Evolutionary conservation across 2,797 vertebrate genomes (phyloP), one percentile per base, ranked within the genome.

Genomic region (Bufotes viridis): DNA sequence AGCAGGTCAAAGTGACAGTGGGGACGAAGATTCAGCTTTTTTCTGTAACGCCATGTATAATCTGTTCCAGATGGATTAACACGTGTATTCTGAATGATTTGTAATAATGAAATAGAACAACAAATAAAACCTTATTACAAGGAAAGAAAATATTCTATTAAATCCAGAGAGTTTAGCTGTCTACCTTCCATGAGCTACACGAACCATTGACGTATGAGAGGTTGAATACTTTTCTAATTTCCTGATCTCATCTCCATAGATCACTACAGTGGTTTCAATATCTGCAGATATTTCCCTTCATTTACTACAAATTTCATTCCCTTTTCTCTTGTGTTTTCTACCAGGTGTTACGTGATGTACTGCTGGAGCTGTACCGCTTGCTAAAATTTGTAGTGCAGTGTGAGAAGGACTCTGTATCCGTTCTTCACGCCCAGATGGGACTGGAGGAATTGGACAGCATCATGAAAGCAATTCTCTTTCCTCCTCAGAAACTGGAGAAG

Each of bases 381-480:
- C 93, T 99, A 88, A 99, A 98, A 93, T 95, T 94, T 22, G 97
- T 97, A 87, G 94, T 93, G 29, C 83, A 2, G 15, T 91, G 92
- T 0, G 98, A 99, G 91, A 91, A 90, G 0, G 98, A 99, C 1
- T 91, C 95, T 0, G 93, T 96, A 0, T 83, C 96, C 0, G 95
- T 95, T 90, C 95, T 98, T 20, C 98, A 99, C 0, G 98, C 97
- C 0, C 97, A 96, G 92, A 94, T 99, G 88, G 97, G 97, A 1
- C 93, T 99, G 92, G 95, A 98, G 91, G 98, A 99, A 91, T 94
- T 99, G 20, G 96, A 97, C 2, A n/a, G 91, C 0, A 92, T 97
- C 9, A 92, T 98, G 95, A 95, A 93, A 92, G 94, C 92, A 72
- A 93, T 94, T 91, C 93, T 99, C 58, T 98, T 99, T 91, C 98